A percentile compares a stretch with the other conserved stretches of the same genome.
Conservation (phyloP, 2,113 vertebrate genomes). For the Phyllostomus discolor region DNA sequence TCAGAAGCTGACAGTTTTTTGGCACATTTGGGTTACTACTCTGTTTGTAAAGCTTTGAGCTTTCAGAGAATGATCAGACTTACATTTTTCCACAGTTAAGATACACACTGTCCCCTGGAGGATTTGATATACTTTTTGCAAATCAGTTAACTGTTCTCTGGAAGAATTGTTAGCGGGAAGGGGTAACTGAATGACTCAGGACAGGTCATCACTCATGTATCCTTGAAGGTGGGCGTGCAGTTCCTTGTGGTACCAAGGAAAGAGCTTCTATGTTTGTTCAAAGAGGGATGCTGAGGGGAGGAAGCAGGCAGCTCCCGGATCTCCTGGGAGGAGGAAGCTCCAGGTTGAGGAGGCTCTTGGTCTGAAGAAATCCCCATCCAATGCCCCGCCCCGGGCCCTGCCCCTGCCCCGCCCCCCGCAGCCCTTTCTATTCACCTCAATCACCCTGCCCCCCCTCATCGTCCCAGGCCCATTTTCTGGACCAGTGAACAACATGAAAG, state of each 20-base stretch:
- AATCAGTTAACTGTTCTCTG: constrained; percentile 26
- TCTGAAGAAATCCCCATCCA: background rate
- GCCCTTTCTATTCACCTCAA: background rate
- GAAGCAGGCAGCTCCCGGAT: background rate
- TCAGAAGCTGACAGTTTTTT: background rate
- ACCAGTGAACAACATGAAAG: constrained; percentile 65
- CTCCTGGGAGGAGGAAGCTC: background rate
- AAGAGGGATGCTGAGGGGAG: background rate
- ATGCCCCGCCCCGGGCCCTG: background rate
- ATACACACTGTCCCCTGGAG: background rate
- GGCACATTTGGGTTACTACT: background rate
- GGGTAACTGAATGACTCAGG: background rate
- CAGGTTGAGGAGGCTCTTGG: background rate
- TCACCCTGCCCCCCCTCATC: background rate
- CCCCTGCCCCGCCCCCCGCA: background rate
- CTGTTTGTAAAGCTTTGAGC: background rate
- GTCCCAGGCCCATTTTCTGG: constrained; percentile 46
- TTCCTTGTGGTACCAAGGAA: background rate
- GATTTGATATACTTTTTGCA: constrained; percentile 6
- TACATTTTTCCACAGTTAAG: background rate
- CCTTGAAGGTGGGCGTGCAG: background rate
- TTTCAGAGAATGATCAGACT: background rate
- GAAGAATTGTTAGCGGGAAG: constrained; percentile 1
- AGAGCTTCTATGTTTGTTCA: background rate
- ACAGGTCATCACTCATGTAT: background rate